Percentiles rank a stretch among this genome's conserved stretches.
Conservation (phyloP, 2,113 vertebrate species). For the Xerus inauris region DNA sequence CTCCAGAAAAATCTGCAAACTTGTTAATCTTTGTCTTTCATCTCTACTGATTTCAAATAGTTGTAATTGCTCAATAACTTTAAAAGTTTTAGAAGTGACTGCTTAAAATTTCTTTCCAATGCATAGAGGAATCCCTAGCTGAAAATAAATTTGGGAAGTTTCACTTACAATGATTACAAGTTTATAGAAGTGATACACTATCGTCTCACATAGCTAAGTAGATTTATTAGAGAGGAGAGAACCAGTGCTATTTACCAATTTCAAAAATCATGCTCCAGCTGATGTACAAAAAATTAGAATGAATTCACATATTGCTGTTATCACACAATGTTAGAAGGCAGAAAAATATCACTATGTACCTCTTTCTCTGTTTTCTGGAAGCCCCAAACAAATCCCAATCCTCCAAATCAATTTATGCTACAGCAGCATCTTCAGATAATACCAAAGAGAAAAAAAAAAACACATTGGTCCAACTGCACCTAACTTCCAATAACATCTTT, state of each 20-base stretch:
- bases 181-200: constrained; percentile 17
- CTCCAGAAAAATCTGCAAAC: constrained; percentile 7
- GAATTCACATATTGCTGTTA: constrained; percentile 30
- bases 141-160: constrained; percentile 49
- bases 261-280: constrained; percentile 1
- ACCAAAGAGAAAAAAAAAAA: background rate
- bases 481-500: background rate
- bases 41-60: background rate
- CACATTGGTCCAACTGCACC: background rate
- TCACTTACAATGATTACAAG: background rate
- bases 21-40: background rate
- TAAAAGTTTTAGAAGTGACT: background rate
- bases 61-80: constrained; percentile 21
- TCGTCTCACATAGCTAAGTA: constrained; percentile 35
- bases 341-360: background rate
- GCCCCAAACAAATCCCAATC: background rate
- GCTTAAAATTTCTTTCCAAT: constrained; percentile 11
- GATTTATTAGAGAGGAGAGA: constrained; percentile 49
- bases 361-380: background rate
- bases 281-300: constrained; percentile 32
- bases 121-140: background rate
- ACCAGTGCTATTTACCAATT: constrained; percentile 26
- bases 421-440: background rate
- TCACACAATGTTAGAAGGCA: constrained; percentile 21
- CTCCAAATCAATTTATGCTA: background rate